phyloP scores from a whole-genome alignment of 2,888 invertebrate genomes.

The Trachelus tabidus region DNA sequence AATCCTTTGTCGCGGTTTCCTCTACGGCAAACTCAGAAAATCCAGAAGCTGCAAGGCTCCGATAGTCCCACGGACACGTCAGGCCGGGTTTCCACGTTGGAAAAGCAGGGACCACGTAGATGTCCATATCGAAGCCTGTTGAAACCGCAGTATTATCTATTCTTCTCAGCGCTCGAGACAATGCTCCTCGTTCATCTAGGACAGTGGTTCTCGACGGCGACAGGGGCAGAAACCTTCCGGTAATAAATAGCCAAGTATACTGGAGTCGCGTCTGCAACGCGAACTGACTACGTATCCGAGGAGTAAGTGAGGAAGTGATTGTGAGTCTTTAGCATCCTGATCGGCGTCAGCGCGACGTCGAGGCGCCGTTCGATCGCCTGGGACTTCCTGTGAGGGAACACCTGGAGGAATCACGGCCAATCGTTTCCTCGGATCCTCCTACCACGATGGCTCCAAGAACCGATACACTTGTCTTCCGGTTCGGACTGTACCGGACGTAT shows the following conservation, averaged over 20 bases:
- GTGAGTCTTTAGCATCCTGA: neutral
- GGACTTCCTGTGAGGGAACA: neutral
- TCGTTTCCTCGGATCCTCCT: neutral
- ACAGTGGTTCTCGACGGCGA: constrained; percentile 15
- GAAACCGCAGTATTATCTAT: constrained; percentile 10
- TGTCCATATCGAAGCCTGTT: constrained; percentile 21
- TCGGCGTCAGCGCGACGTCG: neutral
- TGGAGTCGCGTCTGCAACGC: neutral
- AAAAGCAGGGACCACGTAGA: constrained; percentile 23
- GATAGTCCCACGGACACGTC: neutral
- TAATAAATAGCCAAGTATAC: neutral
- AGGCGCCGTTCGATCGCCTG: neutral
- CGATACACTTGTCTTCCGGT: neutral
- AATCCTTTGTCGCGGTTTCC: neutral
- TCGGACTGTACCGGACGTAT: neutral
- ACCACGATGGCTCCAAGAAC: neutral
- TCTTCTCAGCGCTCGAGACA: constrained; percentile 25
- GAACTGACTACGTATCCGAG: neutral
- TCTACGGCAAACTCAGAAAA: neutral
- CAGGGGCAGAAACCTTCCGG: neutral
- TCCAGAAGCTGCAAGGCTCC: neutral
- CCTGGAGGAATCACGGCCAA: neutral
- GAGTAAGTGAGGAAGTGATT: neutral
- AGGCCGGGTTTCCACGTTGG: constrained; percentile 25
- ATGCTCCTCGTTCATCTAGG: constrained; percentile 28